Base-by-base conservation (phyloP, 2,113 vertebrate genomes). In the Irena cyanogastra region DNA sequence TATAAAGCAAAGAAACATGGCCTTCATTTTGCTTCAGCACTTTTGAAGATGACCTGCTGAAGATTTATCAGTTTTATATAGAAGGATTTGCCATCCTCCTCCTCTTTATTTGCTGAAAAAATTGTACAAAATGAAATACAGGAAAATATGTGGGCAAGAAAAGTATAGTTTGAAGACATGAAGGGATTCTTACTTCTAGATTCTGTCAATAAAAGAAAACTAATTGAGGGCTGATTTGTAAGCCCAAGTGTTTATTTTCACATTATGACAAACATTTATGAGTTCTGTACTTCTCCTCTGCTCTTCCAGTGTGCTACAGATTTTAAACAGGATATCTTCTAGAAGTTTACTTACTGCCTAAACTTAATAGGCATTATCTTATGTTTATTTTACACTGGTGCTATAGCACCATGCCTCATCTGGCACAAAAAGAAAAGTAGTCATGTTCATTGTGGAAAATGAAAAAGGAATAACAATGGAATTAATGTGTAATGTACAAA, bases 41-140 rank as follows among this genome's bases (percentile, higher is more conserved):
- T 89, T 65, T 89, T 87, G 52, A 95, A 89, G 85, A 88, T 93
- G 85, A 89, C 66, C 57, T 53, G 35, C 47, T 89, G 54, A 95
- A 90, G 95, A 96, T 94, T 95, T 95, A 95, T 89, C 93, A 60
- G 57, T 85, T 95, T 69, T 94, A 95, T 94, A 92, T 77, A 77
- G 50, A 70, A 91, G 54, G 65, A 71, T 81, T 87, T 84, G 20
- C 37, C 66, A 42, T 90, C 56, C 22, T 86, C 18, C 66, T 81
- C 20, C 61, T 86, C 52, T 83, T 77, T 52, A 66, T 70, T 89
- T 94, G 59, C 41, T 85, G 4, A 3, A 90, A 91, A 93, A 90
- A 87, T 33, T 63, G 15, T 57, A 71, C 33, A 30, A 89, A 86
- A 17, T 69, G 57, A 80, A 89, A 83, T 42, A 52, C 0, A 77